Percentiles rank a stretch among this genome's conserved stretches.
Evolutionary conservation across 2,797 vertebrate species (phyloP).

Genomic region (Jordanella pulchra): DNA sequence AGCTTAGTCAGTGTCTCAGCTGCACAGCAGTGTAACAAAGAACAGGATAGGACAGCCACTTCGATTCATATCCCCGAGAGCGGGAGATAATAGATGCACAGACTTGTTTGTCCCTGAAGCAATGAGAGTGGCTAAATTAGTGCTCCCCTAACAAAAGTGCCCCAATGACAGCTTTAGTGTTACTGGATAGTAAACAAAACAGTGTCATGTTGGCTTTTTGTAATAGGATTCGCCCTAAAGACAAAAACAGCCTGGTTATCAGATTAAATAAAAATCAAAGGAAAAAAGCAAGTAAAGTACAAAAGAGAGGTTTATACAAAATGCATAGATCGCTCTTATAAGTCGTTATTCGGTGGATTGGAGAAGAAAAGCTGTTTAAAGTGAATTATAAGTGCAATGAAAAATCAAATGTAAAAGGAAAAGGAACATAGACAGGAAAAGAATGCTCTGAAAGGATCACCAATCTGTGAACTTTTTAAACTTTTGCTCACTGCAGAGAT

Average conservation of each 20-base stretch:
- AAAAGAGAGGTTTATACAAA: neutral
- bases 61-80: constrained; percentile 30
- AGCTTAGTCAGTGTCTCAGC: constrained; percentile 30
- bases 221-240: neutral
- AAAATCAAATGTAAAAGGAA: neutral
- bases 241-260: neutral
- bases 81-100: constrained; percentile 42
- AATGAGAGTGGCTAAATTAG: constrained; percentile 25
- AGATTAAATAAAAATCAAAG: constrained; percentile 9
- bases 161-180: constrained; percentile 20
- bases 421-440: neutral
- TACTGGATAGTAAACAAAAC: constrained; percentile 6
- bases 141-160: constrained; percentile 17
- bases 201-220: constrained; percentile 8
- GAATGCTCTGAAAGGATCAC: neutral
- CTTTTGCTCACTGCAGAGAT: neutral
- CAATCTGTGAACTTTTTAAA: neutral
- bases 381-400: neutral
- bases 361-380: neutral
- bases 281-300: constrained; percentile 1
- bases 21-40: constrained; percentile 22
- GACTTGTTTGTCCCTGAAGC: constrained; percentile 28
- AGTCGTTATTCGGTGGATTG: neutral
- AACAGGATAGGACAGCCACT: constrained; percentile 34
- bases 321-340: neutral